Base-by-base conservation (phyloP, 2,797 vertebrate genomes). In the Phrynocephalus forsythii region DNA sequence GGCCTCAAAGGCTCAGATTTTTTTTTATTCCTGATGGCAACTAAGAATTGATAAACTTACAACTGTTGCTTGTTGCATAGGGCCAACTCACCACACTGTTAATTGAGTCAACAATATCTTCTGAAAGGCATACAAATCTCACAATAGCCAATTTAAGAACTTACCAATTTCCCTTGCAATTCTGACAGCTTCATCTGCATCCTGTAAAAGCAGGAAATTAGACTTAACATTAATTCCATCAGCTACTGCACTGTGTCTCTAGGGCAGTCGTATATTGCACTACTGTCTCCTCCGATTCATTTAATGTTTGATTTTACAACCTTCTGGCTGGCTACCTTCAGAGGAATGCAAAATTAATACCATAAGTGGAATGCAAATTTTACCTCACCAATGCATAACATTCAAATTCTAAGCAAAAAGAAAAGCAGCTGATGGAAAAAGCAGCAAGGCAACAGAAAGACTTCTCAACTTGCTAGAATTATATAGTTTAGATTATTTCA, bases 111-210 rank as follows among this genome's bases (percentile, higher is more conserved):
- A 95, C 93, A 94, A 71, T 92, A 95, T 96, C 96, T 97, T 94
- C 95, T 96, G 93, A 96, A 95, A 97, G 95, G 95, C 96, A 96
- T 75, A 95, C 94, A 95, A 96, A 97, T 94, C 92, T 95, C 93
- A 96, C 95, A 95, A 95, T 97, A 95, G 93, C 96, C 96, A 96
- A 96, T 97, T 97, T 97, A 97, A 97, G 95, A 95, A 96, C 98
- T 97, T 97, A 99, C 99, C 99, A 90, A 99, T 99, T 93, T 99
- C 97, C 94, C 97, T 96, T 94, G 99, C 97, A 92, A 99, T 99
- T 97, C 96, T 98, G 96, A 99, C 98, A 95, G 99, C 99, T 91
- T 99, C 98, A 94, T 98, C 98, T 91, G 96, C 97, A 96, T 97
- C 98, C 99, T 99, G 97, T 94, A 95, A 97, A 95, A 96, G 96